phyloP scores from a whole-genome alignment of 2,113 vertebrate species.

The rat (Rattus norvegicus) region GRCr8 NC_086028.1:31022001-31022500 shows the following conservation, averaged over 20 bases:
- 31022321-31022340: conserved; percentile 51
- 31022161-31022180: conserved; percentile 54
- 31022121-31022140: conserved; percentile 85
- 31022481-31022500: conserved; percentile 7
- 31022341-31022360: conserved; percentile 49
- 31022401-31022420: not conserved
- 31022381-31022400: conserved; percentile 43
- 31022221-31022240: conserved; percentile 78
- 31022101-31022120: conserved; percentile 67
- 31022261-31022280: not conserved
- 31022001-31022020: not conserved
- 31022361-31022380: conserved; percentile 57
- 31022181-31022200: conserved; percentile 76
- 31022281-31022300: conserved; percentile 87
- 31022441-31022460: conserved; percentile 26
- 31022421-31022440: not conserved
- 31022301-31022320: conserved; percentile 73
- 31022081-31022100: not conserved
- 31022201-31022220: conserved; percentile 83
- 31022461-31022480: conserved; percentile 18
- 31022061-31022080: conserved; percentile 19
- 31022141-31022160: conserved; percentile 61
- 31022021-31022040: not conserved
- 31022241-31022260: not conserved
- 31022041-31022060: rapidly evolving